A percentile compares a stretch with the other conserved stretches of the same genome.
These are phyloP conservation scores for Papilio demoleus DNA, from an alignment of 2,888 invertebrate genomes.

Conservation along the genomic window DNA sequence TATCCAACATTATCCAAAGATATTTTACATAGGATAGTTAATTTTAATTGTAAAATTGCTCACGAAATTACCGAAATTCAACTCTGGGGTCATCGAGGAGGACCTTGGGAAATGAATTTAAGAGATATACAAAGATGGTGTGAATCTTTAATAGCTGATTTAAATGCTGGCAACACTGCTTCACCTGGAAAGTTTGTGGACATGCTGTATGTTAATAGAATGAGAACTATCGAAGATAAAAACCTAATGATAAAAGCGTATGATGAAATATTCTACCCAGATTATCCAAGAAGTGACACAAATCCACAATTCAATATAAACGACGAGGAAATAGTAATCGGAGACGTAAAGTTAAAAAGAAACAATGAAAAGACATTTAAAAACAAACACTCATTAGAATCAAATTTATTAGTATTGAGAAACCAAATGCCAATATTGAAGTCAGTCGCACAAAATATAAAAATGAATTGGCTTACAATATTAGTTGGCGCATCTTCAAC, in stretches of 20 bases:
- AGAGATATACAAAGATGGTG: conserved; percentile 98
- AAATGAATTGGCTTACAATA: conserved; percentile 96
- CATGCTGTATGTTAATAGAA: conserved; percentile 93
- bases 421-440: conserved; percentile 88
- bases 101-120: conserved; percentile 98
- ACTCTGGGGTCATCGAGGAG: conserved; percentile 90
- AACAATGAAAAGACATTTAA: conserved; percentile 68
- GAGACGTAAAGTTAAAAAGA: conserved; percentile 83
- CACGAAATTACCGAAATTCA: conserved; percentile 85
- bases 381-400: conserved; percentile 63
- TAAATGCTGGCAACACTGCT: conserved; percentile 53
- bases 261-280: conserved; percentile 73
- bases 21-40: conserved; percentile 88
- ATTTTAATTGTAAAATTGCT: conserved; percentile 89
- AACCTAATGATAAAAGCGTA: conserved; percentile 84
- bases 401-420: conserved; percentile 74
- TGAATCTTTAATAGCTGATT: conserved; percentile 85
- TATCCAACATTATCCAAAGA: conserved; percentile 85
- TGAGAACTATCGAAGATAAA: conserved; percentile 92
- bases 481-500: conserved; percentile 90
- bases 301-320: conserved; percentile 85
- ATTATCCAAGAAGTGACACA: conserved; percentile 78
- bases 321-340: conserved; percentile 83
- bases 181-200: conserved; percentile 87
- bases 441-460: conserved; percentile 92